phyloP scores from a whole-genome alignment of 2,888 invertebrate species.

The Phyllotreta striolata region DNA sequence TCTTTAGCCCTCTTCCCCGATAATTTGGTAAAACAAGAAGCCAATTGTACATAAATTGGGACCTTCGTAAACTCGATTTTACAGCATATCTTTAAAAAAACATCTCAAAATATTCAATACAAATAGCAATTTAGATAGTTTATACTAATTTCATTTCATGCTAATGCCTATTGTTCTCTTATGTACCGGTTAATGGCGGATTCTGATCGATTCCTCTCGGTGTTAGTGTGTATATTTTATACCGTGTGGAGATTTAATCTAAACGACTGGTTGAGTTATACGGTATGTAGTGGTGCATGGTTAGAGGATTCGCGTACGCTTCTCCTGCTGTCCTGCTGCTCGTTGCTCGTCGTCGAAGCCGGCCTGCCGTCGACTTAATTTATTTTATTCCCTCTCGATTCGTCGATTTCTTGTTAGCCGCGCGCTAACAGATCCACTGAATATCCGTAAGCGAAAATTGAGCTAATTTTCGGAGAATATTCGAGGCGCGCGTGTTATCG shows the following conservation, averaged over 20 bases:
- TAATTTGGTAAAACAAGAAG: conserved; percentile 59
- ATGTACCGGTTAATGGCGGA: not conserved
- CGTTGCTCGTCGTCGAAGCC: not conserved
- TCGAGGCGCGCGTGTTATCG: conserved; percentile 23
- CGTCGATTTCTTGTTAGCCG: conserved; percentile 13
- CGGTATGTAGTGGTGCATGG: conserved; percentile 24
- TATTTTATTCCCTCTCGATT: conserved; percentile 15
- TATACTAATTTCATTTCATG: too few species aligned
- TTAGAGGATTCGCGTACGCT: conserved; percentile 20
- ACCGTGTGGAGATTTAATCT: conserved; percentile 24
- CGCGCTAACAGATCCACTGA: too few species aligned
- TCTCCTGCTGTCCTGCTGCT: conserved; percentile 15
- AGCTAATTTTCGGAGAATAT: too few species aligned
- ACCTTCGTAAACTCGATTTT: too few species aligned
- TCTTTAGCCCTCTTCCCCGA: conserved; percentile 56
- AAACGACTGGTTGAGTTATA: conserved; percentile 23
- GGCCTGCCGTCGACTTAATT: conserved; percentile 16
- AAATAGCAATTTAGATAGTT: too few species aligned
- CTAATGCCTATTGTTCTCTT: not conserved
- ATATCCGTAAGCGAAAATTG: too few species aligned
- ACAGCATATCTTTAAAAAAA: too few species aligned
- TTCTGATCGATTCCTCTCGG: conserved; percentile 18
- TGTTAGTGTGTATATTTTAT: conserved; percentile 14
- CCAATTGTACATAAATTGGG: too few species aligned
- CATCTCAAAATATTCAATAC: too few species aligned